Conservation (phyloP, 2,113 vertebrate species). For the Geococcyx californianus region DNA sequence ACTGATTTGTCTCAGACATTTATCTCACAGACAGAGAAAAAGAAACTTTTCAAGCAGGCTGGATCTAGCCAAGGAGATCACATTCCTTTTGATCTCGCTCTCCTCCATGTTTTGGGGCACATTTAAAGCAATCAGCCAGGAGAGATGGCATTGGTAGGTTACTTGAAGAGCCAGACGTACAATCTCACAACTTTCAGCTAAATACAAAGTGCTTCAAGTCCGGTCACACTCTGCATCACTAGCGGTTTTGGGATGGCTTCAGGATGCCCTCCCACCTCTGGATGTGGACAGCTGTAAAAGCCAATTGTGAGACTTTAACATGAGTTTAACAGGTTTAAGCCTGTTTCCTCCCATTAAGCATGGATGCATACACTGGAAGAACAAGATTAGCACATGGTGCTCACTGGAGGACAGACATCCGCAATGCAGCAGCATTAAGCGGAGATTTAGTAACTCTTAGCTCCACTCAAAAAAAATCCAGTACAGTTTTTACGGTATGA, state of each 20-base stretch:
- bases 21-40: not conserved
- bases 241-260: not conserved
- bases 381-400: conserved; percentile 28
- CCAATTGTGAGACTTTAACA: not conserved
- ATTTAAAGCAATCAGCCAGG: not conserved
- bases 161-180: not conserved
- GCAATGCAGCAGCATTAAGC: not conserved
- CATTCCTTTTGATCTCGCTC: accelerated
- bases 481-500: not conserved
- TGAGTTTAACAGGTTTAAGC: conserved; percentile 51
- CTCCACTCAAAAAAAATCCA: not conserved
- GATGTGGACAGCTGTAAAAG: not conserved
- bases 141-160: not conserved
- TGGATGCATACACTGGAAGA: conserved; percentile 53
- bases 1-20: not conserved
- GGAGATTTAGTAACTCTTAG: not conserved
- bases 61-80: not conserved
- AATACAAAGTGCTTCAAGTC: not conserved
- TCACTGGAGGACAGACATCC: conserved; percentile 27
- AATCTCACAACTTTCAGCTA: not conserved
- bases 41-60: not conserved
- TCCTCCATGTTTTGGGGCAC: accelerated
- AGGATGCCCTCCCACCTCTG: conserved; percentile 15
- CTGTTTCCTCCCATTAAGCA: conserved; percentile 62
- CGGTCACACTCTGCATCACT: not conserved